These are phyloP conservation scores for Ypsolopha sequella DNA, from an alignment of 2,888 invertebrate genomes.

Conservation along the genomic window DNA sequence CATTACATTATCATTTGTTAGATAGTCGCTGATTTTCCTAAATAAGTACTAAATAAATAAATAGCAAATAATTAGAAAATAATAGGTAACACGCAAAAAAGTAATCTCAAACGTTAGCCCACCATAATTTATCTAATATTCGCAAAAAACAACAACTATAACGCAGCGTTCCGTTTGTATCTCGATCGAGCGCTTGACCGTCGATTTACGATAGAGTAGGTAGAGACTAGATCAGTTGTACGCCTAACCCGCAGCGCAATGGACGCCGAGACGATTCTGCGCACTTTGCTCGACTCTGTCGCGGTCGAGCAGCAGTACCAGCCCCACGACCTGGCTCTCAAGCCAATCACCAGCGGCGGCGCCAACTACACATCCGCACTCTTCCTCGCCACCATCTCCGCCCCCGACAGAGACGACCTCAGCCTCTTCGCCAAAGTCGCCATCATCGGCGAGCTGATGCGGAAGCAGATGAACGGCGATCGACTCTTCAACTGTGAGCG, in stretches of 20 bases:
- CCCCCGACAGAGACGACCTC: constrained; percentile 17
- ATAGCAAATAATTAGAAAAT: no score
- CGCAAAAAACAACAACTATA: no score
- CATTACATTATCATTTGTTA: no score
- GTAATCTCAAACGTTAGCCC: no score
- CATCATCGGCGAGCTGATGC: constrained; percentile 23
- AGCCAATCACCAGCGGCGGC: constrained; percentile 25
- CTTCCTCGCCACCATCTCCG: constrained; percentile 19
- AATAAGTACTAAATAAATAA: no score
- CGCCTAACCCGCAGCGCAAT: constrained; percentile 11
- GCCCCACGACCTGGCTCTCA: constrained; percentile 18
- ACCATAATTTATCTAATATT: no score
- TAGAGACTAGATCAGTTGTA: no score
- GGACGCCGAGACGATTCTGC: constrained; percentile 19
- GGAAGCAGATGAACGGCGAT: constrained; percentile 16
- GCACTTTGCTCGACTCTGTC: constrained; percentile 19
- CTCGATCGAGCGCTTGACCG: no score
- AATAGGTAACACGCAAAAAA: no score
- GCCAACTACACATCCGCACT: constrained; percentile 36
- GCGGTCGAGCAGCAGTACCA: constrained; percentile 21
- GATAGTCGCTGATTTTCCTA: no score
- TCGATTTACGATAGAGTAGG: no score
- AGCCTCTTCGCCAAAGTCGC: constrained; percentile 38
- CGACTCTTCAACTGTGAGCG: constrained; percentile 5
- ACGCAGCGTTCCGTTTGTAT: no score